A percentile compares a stretch with the other conserved stretches of the same genome.
phyloP scores from a whole-genome alignment of 1,140 invertebrate genomes.

The Chelonus insularis region DNA sequence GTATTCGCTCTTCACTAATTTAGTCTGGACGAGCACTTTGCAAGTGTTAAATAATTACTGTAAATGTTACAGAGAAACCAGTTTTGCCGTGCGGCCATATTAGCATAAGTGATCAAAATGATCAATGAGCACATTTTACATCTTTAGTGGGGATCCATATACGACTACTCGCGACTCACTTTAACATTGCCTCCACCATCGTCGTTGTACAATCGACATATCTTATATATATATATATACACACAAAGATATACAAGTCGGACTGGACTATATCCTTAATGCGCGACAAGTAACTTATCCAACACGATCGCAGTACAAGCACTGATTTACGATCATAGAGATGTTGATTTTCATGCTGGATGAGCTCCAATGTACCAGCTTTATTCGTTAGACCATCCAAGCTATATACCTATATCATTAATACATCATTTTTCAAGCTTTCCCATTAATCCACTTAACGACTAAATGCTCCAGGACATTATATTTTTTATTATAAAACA shows the following conservation, averaged over 20 bases:
- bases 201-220: background rate
- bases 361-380: background rate
- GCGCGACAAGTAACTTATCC: constrained; percentile 8
- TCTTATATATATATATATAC: background rate
- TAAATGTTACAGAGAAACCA: constrained; percentile 42
- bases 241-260: background rate
- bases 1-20: constrained; percentile 37
- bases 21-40: constrained; percentile 41
- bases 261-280: constrained; percentile 6
- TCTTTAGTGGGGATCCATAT: constrained; percentile 26
- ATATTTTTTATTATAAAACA: no score
- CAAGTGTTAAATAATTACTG: constrained; percentile 57
- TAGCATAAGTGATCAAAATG: constrained; percentile 55
- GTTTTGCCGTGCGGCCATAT: constrained; percentile 41
- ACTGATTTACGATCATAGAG: constrained; percentile 12
- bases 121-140: constrained; percentile 44
- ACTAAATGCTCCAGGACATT: no score
- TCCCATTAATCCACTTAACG: background rate
- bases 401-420: background rate
- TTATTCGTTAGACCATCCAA: background rate
- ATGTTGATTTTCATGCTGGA: constrained; percentile 11
- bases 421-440: background rate
- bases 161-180: constrained; percentile 29
- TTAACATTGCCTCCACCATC: background rate
- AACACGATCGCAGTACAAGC: constrained; percentile 10